Evolutionary conservation across 2,888 invertebrate species (phyloP).

Genomic region (Drosophila algonquin): DNA sequence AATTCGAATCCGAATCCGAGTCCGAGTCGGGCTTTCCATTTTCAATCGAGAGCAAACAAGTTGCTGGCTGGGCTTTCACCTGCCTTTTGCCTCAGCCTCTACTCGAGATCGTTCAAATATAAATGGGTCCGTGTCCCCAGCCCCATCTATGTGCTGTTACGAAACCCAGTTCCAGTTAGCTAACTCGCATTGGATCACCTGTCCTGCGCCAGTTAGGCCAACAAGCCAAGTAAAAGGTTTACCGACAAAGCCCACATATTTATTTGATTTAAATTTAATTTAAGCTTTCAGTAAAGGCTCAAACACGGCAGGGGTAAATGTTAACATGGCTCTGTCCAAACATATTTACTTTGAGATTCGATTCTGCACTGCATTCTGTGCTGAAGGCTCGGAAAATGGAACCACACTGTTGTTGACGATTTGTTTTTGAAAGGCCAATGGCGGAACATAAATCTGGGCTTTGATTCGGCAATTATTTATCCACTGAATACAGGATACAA

Average conservation of each 20-base stretch:
- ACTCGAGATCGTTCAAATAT: conserved; percentile 24
- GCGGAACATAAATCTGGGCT: conserved; percentile 15
- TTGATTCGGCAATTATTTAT: conserved; percentile 13
- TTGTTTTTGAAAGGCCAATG: background rate
- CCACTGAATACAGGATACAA: background rate
- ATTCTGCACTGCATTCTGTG: background rate
- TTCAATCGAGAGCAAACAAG: conserved; percentile 49
- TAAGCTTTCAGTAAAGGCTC: background rate
- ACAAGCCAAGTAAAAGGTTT: background rate
- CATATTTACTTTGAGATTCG: background rate
- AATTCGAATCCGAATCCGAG: conserved; percentile 4
- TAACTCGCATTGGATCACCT: conserved; percentile 23
- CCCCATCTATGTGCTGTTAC: conserved; percentile 38
- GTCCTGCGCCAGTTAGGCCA: conserved; percentile 3
- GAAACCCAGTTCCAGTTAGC: conserved; percentile 50
- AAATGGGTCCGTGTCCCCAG: conserved; percentile 32
- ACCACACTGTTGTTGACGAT: background rate
- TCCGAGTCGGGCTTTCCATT: conserved; percentile 35
- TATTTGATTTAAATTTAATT: background rate
- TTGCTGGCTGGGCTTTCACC: conserved; percentile 61
- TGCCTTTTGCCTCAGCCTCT: background rate
- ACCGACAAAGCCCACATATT: background rate
- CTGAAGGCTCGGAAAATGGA: background rate
- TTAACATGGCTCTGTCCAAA: background rate
- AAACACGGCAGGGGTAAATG: background rate